Conservation (phyloP, 2,888 invertebrate genomes). For the Erebia ligea region DNA sequence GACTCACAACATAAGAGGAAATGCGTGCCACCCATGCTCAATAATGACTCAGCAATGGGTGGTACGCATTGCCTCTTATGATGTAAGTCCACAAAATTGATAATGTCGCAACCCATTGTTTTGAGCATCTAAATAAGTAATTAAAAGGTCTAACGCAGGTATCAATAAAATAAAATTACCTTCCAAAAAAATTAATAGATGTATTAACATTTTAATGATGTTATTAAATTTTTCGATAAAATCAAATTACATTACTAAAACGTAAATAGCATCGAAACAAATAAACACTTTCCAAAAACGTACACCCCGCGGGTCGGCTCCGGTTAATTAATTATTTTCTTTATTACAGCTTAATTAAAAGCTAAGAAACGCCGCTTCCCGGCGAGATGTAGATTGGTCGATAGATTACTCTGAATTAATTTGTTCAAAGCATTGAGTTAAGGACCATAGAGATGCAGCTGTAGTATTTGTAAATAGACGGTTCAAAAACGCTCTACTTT, state of each 20-base stretch:
- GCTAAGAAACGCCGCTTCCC: slow-evolving; percentile 44
- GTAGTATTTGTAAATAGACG: too few relatives aligned
- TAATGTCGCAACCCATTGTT: too few relatives aligned
- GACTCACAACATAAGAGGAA: too few relatives aligned
- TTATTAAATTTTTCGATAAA: slow-evolving; percentile 12
- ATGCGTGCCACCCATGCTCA: too few relatives aligned
- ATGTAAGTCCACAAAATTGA: too few relatives aligned
- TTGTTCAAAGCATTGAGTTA: slow-evolving; percentile 33
- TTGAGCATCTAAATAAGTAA: not conserved
- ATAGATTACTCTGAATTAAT: slow-evolving; percentile 46
- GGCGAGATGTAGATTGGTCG: slow-evolving; percentile 41
- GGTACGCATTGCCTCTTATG: too few relatives aligned
- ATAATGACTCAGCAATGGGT: too few relatives aligned
- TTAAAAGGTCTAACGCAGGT: not conserved
- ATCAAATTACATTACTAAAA: slow-evolving; percentile 10
- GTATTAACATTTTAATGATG: slow-evolving; percentile 7
- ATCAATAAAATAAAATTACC: not conserved
- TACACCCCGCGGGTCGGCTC: slow-evolving; percentile 28
- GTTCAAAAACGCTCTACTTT: too few relatives aligned
- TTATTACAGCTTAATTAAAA: slow-evolving; percentile 50
- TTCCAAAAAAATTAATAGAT: not conserved
- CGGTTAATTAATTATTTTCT: slow-evolving; percentile 50
- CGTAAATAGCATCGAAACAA: slow-evolving; percentile 20
- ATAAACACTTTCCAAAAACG: slow-evolving; percentile 24
- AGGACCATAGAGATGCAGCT: not conserved